phyloP scores from a whole-genome alignment of 2,113 vertebrate genomes.

The Otolemur garnettii region DNA sequence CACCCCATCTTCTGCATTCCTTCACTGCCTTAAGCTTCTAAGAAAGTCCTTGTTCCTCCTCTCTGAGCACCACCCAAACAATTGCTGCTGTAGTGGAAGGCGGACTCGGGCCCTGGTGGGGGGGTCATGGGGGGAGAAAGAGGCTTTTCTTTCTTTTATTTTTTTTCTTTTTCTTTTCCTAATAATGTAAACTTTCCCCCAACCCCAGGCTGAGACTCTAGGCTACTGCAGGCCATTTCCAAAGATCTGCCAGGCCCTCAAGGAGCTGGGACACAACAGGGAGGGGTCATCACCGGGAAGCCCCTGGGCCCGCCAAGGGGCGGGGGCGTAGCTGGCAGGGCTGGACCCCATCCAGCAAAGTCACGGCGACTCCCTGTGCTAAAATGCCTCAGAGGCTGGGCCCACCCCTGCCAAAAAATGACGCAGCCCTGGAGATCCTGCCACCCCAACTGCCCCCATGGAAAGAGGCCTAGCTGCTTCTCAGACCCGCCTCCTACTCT shows the following conservation, averaged over 20 bases:
- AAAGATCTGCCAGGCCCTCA: rapidly evolving
- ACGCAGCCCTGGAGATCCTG: background rate
- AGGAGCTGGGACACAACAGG: background rate
- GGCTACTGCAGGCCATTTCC: rapidly evolving
- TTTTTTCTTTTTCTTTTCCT: too few relatives aligned
- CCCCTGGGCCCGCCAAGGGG: rapidly evolving
- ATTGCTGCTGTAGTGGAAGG: conserved; percentile 70
- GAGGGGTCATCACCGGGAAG: rapidly evolving
- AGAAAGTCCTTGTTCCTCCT: conserved; percentile 88
- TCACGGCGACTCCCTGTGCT: rapidly evolving
- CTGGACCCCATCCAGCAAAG: rapidly evolving
- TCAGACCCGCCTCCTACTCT: rapidly evolving
- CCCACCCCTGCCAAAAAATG: rapidly evolving
- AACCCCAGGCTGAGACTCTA: too few relatives aligned
- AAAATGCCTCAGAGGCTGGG: rapidly evolving
- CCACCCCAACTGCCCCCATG: rapidly evolving
- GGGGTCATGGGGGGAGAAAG: background rate
- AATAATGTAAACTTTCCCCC: too few relatives aligned
- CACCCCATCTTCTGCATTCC: conserved; percentile 86
- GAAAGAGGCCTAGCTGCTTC: rapidly evolving
- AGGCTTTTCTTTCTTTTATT: too few relatives aligned
- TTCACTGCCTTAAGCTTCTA: conserved; percentile 64
- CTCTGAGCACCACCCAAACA: conserved; percentile 73
- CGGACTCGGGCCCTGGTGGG: rapidly evolving
- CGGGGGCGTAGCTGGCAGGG: background rate